Conservation (phyloP, 2,888 invertebrate species). For the Torymus texanus region DNA sequence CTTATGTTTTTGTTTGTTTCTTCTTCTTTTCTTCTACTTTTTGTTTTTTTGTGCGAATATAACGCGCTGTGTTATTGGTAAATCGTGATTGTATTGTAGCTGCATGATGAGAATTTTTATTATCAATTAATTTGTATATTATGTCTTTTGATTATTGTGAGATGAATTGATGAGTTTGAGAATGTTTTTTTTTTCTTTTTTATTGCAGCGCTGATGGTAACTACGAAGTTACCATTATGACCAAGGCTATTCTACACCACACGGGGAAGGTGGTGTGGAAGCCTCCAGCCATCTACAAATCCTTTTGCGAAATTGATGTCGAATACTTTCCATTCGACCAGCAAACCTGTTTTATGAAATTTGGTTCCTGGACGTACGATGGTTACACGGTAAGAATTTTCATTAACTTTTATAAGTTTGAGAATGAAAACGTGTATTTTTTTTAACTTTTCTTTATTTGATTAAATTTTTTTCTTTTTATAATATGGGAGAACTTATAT, state of each 20-base stretch:
- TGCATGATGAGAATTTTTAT: too few relatives aligned
- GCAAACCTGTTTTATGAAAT: constrained; percentile 96
- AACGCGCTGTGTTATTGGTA: too few relatives aligned
- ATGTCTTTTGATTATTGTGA: too few relatives aligned
- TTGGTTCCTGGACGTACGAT: constrained; percentile 96
- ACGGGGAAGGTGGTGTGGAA: constrained; percentile 97
- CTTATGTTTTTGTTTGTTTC: background rate
- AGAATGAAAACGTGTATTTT: too few relatives aligned
- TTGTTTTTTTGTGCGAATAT: background rate
- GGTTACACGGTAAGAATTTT: constrained; percentile 88
- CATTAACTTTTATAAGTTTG: background rate
- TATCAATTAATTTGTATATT: too few relatives aligned
- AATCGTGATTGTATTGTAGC: too few relatives aligned
- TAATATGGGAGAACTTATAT: too few relatives aligned
- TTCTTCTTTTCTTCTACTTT: background rate
- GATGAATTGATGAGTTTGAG: too few relatives aligned
- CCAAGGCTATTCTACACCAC: constrained; percentile 95
- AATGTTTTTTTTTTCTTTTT: background rate
- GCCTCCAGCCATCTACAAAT: constrained; percentile 99
- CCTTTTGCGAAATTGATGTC: constrained; percentile 96
- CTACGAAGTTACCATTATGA: constrained; percentile 98
- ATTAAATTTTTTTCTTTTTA: too few relatives aligned
- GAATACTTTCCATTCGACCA: constrained; percentile 97
- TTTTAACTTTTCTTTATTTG: too few relatives aligned
- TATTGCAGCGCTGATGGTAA: constrained; percentile 93